Base-by-base conservation (phyloP, 2,888 invertebrate species). In the Drosophila flavopinicola region DNA sequence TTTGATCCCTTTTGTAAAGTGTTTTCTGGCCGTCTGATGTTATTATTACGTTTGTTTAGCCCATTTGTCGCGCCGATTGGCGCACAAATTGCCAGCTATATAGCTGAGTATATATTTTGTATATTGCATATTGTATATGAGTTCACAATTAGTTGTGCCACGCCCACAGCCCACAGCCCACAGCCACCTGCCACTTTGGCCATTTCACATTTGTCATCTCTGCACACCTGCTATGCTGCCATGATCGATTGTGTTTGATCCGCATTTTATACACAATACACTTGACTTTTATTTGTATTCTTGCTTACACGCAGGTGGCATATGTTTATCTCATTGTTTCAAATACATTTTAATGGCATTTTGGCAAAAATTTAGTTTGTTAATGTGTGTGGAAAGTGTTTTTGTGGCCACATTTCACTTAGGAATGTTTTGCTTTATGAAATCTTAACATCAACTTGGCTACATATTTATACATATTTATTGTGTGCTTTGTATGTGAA, bases 21-120 rank as follows among this genome's bases (percentile, higher is more conserved):
- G 65, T 48, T 58, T 25, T 64, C 20, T 45, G 59, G 56, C 48
- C 56, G 47, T 59, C 73, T 82, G 66, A 85, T 85, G 75, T 82
- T 79, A 72, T 79, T 79, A 79, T 79, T 85, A 82, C 68, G 70
- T 83, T 85, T 80, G 86, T 85, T 85, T 69, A 66, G 86, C 77
- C 83, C 86, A 80, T 80, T 80, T 80, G 86, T 85, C 84, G 77
- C 69, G 39, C 68, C 65, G 68, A 68, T 67, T 64, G 68, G 51
- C 68, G 48, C 35, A 73, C 83, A 75, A 79, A 85, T 79, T 78
- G 70, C 69, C 70, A 63, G 74, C 69, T 59, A 38, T 52, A n/a
- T n/a, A n/a, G n/a, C n/a, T n/a, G n/a, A n/a, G n/a, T n/a, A n/a
- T n/a, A n/a, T n/a, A n/a, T n/a, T n/a, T n/a, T n/a, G n/a, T n/a